These are phyloP conservation scores for Cheilinus undulatus DNA, from an alignment of 2,113 vertebrate genomes.

Conservation along the genomic window DNA sequence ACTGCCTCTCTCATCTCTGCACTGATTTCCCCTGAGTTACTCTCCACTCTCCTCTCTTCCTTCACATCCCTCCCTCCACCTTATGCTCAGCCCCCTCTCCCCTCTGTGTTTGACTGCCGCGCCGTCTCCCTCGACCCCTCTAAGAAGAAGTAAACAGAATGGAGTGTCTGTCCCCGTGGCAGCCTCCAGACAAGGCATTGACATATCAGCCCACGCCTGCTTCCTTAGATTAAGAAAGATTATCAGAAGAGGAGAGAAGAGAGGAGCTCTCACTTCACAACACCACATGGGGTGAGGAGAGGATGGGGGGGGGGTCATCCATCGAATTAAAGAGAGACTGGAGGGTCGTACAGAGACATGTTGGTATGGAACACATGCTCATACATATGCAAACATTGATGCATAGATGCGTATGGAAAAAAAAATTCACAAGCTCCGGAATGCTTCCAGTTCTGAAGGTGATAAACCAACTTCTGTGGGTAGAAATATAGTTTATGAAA, in stretches of 20 bases:
- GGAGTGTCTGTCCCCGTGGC: constrained; percentile 47
- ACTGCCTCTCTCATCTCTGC: constrained; percentile 3
- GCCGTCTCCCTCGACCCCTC: constrained; percentile 31
- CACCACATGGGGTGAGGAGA: constrained; percentile 6
- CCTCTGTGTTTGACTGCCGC: constrained; percentile 15
- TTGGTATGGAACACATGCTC: constrained; percentile 62
- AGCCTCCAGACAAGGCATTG: constrained; percentile 65
- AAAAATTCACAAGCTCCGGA: constrained; percentile 24
- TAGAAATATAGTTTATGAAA: background rate
- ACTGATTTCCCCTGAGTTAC: constrained; percentile 1
- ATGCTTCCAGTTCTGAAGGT: constrained; percentile 9
- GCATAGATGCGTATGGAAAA: constrained; percentile 38
- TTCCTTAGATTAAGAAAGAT: constrained; percentile 74
- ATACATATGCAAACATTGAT: constrained; percentile 65
- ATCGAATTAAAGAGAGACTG: constrained; percentile 52
- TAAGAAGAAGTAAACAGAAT: constrained; percentile 60
- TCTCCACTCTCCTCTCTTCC: background rate
- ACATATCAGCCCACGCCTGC: constrained; percentile 56
- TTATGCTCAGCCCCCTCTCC: background rate
- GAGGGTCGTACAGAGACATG: constrained; percentile 43
- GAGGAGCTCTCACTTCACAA: constrained; percentile 49
- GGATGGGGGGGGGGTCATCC: constrained; percentile 2
- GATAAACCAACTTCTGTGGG: constrained; percentile 1
- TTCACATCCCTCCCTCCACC: constrained; percentile 7
- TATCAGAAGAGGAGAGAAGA: constrained; percentile 61